Evolutionary conservation across 2,888 invertebrate species (phyloP), one percentile per base, ranked within the genome.

Genomic region (Drosophila algonquin): DNA sequence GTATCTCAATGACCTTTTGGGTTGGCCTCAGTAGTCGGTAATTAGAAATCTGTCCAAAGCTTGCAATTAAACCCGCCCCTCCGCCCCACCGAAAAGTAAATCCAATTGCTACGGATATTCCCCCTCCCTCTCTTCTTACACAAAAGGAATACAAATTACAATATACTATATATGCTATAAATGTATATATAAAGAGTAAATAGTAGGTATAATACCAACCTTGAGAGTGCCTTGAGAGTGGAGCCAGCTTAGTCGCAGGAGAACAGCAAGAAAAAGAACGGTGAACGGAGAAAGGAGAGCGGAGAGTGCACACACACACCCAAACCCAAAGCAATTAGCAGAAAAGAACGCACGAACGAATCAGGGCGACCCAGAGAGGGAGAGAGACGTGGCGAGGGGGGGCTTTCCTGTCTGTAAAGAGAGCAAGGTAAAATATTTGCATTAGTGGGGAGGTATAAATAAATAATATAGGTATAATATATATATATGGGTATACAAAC

Each of bases 251-350:
- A 79, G 74, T 51, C 46, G 21, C 3, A 21, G 60, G 75, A 45
- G 51, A 62, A 53, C 51, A 64, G 53, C 51, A 56, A 53, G 40
- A 32, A 64, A 50, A 63, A 74, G 50, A 35, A 54, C 61, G 62
- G 50, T 45, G 55, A 59, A 57, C 21, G 21, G 21, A 21, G 21
- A 21, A 21, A 21, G 21, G 21, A 21, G 21, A 21, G 46, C 16
- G 32, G 27, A 7, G 14, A 7, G 35, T 8, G 21, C 14, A 54
- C 46, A 60, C 35, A 55, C 21, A 58, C 75, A 88, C 75, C 72
- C 81, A 80, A 84, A 88, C 75, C 72, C 81, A 80, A 84, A 87
- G 82, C 82, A 82, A 89, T 82, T 83, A 87, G 89, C 89, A 69
- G 63, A 74, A 84, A 78, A 73, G 76, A 63, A 81, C 87, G 89